Conservation (phyloP, 2,113 vertebrate species). For the Meleagris gallopavo region DNA sequence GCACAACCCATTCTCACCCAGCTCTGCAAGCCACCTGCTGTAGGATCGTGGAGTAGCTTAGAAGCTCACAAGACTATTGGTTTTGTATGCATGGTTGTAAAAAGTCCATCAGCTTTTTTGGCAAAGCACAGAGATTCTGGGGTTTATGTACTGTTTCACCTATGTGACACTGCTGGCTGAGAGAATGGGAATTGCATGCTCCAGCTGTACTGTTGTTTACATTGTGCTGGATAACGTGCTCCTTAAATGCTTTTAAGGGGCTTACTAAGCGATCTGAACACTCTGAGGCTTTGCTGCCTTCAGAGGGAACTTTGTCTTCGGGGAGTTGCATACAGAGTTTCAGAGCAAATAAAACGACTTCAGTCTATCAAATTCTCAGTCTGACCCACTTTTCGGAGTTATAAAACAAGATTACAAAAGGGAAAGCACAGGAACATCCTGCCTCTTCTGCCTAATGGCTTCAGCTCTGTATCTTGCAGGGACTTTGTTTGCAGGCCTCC, state of each 20-base stretch:
- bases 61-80: background rate
- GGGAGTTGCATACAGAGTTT: background rate
- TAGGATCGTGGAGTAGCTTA: background rate
- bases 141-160: background rate
- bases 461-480: background rate
- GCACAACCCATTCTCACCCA: background rate
- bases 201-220: background rate
- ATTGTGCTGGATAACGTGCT: background rate
- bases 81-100: background rate
- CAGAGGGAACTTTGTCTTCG: background rate
- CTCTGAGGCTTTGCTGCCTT: background rate
- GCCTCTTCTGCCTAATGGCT: background rate
- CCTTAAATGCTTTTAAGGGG: background rate
- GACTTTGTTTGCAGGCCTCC: background rate
- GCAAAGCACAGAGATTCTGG: accelerated
- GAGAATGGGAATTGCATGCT: background rate
- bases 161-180: background rate
- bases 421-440: background rate
- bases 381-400: background rate
- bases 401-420: background rate
- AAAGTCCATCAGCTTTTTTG: background rate
- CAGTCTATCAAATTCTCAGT: background rate
- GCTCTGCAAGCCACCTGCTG: background rate
- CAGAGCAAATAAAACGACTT: background rate
- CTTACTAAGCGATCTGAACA: background rate